Evolutionary conservation across 1,140 invertebrate genomes (phyloP).

Genomic region (Liolophura sinensis): DNA sequence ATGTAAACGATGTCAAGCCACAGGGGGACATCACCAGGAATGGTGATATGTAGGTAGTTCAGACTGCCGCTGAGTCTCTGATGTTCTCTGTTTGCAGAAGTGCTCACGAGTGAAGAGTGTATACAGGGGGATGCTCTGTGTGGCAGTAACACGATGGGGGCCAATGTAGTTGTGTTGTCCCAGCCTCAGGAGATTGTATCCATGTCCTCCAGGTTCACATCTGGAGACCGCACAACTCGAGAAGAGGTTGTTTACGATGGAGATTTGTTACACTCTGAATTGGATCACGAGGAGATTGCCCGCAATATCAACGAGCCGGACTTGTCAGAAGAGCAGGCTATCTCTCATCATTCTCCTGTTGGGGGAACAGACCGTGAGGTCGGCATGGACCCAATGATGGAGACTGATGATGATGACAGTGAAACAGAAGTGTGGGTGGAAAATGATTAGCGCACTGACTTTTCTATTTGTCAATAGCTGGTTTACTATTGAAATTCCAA

Average conservation of each 20-base stretch:
- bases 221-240: conserved; percentile 12
- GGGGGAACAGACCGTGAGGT: conserved; percentile 9
- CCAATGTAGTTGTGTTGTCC: conserved; percentile 37
- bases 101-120: not conserved
- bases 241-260: conserved; percentile 31
- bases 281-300: conserved; percentile 23
- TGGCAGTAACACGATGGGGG: conserved; percentile 1
- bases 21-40: too few relatives aligned
- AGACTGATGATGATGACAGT: conserved; percentile 20
- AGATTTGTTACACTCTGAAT: conserved; percentile 21
- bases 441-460: too few relatives aligned
- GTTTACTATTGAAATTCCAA: too few relatives aligned
- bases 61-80: too few relatives aligned
- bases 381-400: conserved; percentile 30
- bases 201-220: conserved; percentile 4
- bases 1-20: too few relatives aligned
- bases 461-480: too few relatives aligned
- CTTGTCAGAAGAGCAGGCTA: not conserved
- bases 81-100: not conserved
- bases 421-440: not conserved
- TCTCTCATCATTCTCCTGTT: not conserved
- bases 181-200: conserved; percentile 30
- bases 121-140: not conserved
- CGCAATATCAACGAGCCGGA: not conserved
- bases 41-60: too few relatives aligned